Conservation (phyloP, 2,113 vertebrate species). For the Dicaeum eximium region DNA sequence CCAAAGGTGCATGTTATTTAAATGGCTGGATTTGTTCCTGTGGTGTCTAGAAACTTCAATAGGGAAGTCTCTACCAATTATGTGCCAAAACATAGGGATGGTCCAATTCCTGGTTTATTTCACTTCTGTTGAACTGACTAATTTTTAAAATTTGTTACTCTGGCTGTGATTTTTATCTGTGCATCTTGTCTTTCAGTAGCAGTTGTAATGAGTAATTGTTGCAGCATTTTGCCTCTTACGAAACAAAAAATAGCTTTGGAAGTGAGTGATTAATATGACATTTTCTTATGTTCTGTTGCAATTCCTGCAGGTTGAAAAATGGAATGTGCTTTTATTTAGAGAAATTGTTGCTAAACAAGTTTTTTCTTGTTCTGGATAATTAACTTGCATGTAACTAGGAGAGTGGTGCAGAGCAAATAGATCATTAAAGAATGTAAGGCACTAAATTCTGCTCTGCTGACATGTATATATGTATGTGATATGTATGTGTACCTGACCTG, state of each 20-base stretch:
- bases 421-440: not conserved
- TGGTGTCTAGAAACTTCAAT: not conserved
- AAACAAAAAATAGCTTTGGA: not conserved
- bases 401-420: not conserved
- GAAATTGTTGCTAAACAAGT: not conserved
- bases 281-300: not conserved
- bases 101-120: not conserved
- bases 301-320: not conserved
- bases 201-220: not conserved
- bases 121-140: not conserved
- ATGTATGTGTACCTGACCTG: not conserved
- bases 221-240: not conserved
- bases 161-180: not conserved
- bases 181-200: not conserved
- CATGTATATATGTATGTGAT: too few relatives aligned
- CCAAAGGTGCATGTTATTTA: not conserved
- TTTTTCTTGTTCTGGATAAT: not conserved
- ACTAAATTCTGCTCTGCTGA: not conserved
- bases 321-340: not conserved
- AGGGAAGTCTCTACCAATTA: not conserved
- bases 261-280: not conserved
- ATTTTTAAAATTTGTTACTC: not conserved
- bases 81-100: not conserved
- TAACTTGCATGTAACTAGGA: not conserved
- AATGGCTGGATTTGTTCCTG: not conserved